Evolutionary conservation across 2,888 invertebrate species (phyloP).

Genomic region (Myopa testacea): DNA sequence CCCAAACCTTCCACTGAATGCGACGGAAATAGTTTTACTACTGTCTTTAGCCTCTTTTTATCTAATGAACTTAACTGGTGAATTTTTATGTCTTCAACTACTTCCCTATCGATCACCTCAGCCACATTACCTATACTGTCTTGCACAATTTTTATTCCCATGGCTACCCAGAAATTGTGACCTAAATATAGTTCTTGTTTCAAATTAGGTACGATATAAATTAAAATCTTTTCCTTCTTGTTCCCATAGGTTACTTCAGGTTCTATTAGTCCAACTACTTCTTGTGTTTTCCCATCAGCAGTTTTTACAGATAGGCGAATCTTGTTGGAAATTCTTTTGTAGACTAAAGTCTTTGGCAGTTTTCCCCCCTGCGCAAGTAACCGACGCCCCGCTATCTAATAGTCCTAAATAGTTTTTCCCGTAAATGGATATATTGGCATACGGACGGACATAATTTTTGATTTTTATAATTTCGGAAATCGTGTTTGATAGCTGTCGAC

Average conservation of each 20-base stretch:
- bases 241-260: not conserved
- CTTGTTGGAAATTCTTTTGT: not conserved
- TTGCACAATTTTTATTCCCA: not conserved
- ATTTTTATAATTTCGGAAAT: not conserved
- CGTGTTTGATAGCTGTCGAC: not conserved
- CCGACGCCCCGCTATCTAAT: conserved; percentile 8
- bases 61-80: not conserved
- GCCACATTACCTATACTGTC: not conserved
- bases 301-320: not conserved
- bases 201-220: not conserved
- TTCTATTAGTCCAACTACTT: not conserved
- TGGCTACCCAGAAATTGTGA: not conserved
- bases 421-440: not conserved
- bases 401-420: not conserved
- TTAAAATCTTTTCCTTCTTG: not conserved
- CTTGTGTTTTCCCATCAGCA: not conserved
- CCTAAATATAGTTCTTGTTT: not conserved
- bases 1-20: not conserved
- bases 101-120: not conserved
- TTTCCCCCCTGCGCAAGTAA: not conserved
- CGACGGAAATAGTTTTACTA: not conserved
- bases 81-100: not conserved
- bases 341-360: not conserved
- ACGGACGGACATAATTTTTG: not conserved
- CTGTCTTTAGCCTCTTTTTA: not conserved